A percentile compares a stretch with the other conserved stretches of the same genome.
Conservation (phyloP, 2,113 vertebrate species). For the Prionailurus viverrinus region DNA sequence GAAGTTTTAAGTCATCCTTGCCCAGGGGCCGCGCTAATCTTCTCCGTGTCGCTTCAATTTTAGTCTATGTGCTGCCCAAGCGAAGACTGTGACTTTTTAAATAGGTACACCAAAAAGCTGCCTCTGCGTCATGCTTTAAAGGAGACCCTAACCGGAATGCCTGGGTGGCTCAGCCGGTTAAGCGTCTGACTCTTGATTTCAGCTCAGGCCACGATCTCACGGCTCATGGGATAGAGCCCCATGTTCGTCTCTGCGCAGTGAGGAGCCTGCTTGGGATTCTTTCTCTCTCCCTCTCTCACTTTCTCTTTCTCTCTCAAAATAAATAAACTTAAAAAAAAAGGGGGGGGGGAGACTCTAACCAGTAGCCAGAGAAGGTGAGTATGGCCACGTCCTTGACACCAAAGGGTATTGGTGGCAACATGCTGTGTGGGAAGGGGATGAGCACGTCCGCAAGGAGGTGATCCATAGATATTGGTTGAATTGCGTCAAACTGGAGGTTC, state of each 20-base stretch:
- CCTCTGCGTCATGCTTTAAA: neutral
- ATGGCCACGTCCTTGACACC: no score
- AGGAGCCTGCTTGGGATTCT: no score
- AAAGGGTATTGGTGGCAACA: neutral
- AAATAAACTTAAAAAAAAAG: no score
- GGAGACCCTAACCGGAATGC: neutral
- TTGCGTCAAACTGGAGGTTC: neutral
- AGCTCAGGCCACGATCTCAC: no score
- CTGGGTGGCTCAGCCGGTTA: no score
- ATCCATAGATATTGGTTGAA: neutral
- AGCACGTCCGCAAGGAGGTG: accelerated
- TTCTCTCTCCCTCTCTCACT: no score
- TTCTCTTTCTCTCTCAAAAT: no score
- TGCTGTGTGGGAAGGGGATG: neutral
- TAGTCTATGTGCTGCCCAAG: neutral
- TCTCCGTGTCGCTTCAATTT: neutral
- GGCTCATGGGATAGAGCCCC: no score
- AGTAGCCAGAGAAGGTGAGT: neutral
- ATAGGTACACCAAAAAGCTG: neutral
- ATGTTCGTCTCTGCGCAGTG: no score
- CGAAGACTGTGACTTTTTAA: neutral
- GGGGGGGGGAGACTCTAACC: neutral
- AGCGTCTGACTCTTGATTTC: no score
- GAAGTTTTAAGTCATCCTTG: neutral
- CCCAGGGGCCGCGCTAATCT: neutral